phyloP scores from a whole-genome alignment of 2,888 invertebrate genomes.

The Hipparchia sbordonii region DNA sequence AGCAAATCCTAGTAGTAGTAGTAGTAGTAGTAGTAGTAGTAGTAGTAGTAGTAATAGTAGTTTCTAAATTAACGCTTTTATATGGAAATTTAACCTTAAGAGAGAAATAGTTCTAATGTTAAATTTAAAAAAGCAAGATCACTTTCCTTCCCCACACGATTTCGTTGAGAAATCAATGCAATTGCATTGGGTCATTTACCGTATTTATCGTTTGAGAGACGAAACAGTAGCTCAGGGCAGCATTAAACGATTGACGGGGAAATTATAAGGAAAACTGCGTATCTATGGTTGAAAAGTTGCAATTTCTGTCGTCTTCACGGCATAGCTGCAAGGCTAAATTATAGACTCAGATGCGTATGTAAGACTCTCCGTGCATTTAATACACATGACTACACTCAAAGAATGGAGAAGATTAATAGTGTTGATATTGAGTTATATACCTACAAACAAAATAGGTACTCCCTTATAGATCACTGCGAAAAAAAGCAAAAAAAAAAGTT shows the following conservation, averaged over 20 bases:
- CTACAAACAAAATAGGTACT: no score
- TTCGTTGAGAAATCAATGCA: neutral
- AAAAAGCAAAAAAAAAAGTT: no score
- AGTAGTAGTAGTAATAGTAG: no score
- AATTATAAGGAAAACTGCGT: conserved; percentile 64
- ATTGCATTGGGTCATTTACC: conserved; percentile 8
- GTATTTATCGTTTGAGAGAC: conserved; percentile 13
- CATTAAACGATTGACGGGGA: conserved; percentile 41
- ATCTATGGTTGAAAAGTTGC: conserved; percentile 40
- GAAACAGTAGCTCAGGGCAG: conserved; percentile 26
- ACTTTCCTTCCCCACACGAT: neutral
- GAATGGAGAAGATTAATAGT: neutral
- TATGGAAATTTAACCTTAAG: no score
- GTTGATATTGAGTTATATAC: no score
- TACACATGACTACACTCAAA: conserved; percentile 4
- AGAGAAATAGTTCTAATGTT: no score
- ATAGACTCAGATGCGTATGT: conserved; percentile 19
- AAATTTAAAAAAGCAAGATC: neutral
- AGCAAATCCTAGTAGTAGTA: no score
- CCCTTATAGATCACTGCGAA: no score
- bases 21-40: no score
- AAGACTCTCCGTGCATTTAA: conserved; percentile 2
- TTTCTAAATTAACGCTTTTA: no score
- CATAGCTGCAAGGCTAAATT: conserved; percentile 34
- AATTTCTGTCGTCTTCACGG: conserved; percentile 38